Evolutionary conservation across 1,140 invertebrate species (phyloP), one percentile per base, ranked within the genome.

Genomic region (Popillia japonica): DNA sequence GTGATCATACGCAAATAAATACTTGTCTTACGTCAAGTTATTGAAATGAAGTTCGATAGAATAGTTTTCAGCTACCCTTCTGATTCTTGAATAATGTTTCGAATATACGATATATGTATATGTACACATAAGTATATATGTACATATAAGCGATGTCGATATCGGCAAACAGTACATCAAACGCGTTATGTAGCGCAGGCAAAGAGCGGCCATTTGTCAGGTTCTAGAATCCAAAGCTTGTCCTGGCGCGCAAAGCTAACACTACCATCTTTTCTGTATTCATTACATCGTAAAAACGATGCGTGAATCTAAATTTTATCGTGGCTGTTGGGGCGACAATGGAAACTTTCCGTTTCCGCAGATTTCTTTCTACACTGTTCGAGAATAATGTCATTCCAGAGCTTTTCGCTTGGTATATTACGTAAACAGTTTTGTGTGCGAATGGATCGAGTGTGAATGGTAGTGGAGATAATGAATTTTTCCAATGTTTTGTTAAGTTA

Each of bases 231-330:
- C 17, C 48, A 6, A n/a, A 55, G 48, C 14, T 55, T 14, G 48
- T 55, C 11, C 48, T 14, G 11, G 14, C 6, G 14, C 48, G 48
- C 11, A 17, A 55, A 55, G 48, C 48, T n/a, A 55, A n/a, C 48
- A 17, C 48, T 17, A 55, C 48, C 48, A 55, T 55, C 48, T 55
- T 55, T 55, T 55, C 14, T 55, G 48, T 55, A 55, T 55, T 55
- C 48, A 55, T 55, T 55, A 55, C 48, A 17, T 55, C 48, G 48
- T 55, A 55, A 55, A n/a, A 55, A 55, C 48, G 48, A 55, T 17
- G 48, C 48, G 14, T 55, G 48, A 55, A 55, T 55, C 48, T 55
- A 55, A 55, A 55, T 55, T 55, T 55, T 55, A 55, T 55, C 48
- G 48, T 55, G 17, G 48, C 48, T 55, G 48, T 55, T 55, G 11